phyloP scores from a whole-genome alignment of 1,140 invertebrate genomes.

The Calephelis virginiensis region DNA sequence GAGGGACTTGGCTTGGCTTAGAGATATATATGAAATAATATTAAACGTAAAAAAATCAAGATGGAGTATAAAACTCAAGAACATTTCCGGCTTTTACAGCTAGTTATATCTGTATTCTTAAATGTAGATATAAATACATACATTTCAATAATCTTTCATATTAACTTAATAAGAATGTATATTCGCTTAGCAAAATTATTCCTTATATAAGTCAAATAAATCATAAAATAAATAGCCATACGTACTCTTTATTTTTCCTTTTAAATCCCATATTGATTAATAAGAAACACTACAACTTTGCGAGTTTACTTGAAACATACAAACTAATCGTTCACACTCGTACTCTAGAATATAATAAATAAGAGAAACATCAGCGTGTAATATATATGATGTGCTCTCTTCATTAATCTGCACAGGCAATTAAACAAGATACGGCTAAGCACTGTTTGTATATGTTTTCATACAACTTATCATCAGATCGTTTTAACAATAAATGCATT shows the following conservation, averaged over 20 bases:
- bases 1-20: too few relatives aligned
- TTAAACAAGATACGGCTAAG: neutral
- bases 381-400: neutral
- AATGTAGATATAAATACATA: neutral
- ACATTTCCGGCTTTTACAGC: too few relatives aligned
- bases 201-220: neutral
- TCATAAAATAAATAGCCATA: neutral
- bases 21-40: too few relatives aligned
- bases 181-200: neutral
- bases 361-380: conserved; percentile 26
- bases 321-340: neutral
- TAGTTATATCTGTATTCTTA: neutral
- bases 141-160: neutral
- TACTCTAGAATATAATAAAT: neutral
- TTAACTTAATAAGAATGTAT: too few relatives aligned
- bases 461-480: neutral
- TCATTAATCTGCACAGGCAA: neutral
- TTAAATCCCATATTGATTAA: neutral
- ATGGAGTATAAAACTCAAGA: too few relatives aligned
- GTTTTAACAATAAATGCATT: too few relatives aligned
- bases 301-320: neutral
- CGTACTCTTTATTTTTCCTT: neutral
- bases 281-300: neutral
- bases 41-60: too few relatives aligned
- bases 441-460: neutral